phyloP scores from a whole-genome alignment of 2,797 vertebrate species.

The Siniperca obscura region DNA sequence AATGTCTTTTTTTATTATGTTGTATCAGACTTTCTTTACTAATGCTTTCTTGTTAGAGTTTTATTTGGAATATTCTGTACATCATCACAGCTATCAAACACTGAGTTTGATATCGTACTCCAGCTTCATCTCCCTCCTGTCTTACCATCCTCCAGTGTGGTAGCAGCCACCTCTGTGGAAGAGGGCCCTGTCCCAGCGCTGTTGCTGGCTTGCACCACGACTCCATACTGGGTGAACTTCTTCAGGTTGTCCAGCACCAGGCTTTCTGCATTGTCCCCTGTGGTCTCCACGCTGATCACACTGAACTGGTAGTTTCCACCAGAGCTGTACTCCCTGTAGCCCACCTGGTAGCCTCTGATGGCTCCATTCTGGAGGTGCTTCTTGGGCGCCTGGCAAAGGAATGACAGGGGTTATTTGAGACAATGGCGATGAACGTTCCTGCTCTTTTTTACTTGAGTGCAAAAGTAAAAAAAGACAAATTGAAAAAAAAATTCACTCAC shows the following conservation, averaged over 20 bases:
- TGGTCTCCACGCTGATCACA: conserved; percentile 96
- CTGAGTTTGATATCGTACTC: accelerated
- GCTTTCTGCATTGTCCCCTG: conserved; percentile 93
- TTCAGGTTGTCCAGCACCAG: conserved; percentile 95
- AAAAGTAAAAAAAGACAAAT: background rate
- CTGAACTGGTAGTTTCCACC: conserved; percentile 98
- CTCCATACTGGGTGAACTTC: conserved; percentile 97
- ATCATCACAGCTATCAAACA: background rate
- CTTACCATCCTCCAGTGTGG: conserved; percentile 96
- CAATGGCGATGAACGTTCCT: background rate
- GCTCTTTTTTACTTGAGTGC: background rate
- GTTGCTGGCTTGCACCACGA: conserved; percentile 98
- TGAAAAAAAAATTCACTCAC: background rate
- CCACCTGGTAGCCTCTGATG: conserved; percentile 96
- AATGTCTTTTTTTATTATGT: background rate
- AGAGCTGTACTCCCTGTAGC: conserved; percentile 95
- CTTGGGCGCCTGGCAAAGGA: conserved; percentile 88
- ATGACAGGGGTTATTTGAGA: background rate
- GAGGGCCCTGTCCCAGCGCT: conserved; percentile 96
- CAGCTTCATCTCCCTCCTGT: background rate
- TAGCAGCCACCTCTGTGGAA: conserved; percentile 96
- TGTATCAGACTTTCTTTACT: background rate
- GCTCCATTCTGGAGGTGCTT: conserved; percentile 96
- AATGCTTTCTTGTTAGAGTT: background rate
- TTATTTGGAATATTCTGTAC: background rate